phyloP scores from a whole-genome alignment of 2,113 vertebrate species.

The Tylochromis polylepis region DNA sequence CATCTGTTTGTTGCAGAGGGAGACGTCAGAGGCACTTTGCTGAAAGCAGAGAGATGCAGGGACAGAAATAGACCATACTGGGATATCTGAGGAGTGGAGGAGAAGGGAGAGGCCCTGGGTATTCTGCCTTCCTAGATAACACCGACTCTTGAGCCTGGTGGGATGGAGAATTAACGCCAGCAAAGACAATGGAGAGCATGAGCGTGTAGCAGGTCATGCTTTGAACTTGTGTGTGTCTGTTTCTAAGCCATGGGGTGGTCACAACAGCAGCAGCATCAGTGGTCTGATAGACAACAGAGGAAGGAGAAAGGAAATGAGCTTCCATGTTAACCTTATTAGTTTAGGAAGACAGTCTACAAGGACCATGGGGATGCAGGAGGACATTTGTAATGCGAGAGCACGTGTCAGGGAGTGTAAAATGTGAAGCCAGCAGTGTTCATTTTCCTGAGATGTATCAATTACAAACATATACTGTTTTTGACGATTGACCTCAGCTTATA shows the following conservation, averaged over 20 bases:
- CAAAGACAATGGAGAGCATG: conserved; percentile 33
- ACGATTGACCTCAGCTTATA: neutral
- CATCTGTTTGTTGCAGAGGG: conserved; percentile 58
- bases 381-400: neutral
- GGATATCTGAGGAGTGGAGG: conserved; percentile 56
- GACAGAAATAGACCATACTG: conserved; percentile 67
- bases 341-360: conserved; percentile 1
- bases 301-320: conserved; percentile 13
- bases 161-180: conserved; percentile 30
- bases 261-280: neutral
- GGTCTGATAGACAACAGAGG: conserved; percentile 25
- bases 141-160: conserved; percentile 26
- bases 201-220: neutral
- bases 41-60: conserved; percentile 55
- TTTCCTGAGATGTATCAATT: neutral
- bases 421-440: neutral
- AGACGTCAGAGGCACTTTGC: conserved; percentile 61
- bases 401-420: neutral
- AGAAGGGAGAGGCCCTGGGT: conserved; percentile 57
- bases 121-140: conserved; percentile 61
- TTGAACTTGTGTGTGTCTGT: neutral
- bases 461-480: neutral
- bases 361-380: neutral
- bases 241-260: conserved; percentile 8
- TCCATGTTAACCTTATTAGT: conserved; percentile 9